phyloP scores from a whole-genome alignment of 2,113 vertebrate species.

The Stigmatopora nigra region DNA sequence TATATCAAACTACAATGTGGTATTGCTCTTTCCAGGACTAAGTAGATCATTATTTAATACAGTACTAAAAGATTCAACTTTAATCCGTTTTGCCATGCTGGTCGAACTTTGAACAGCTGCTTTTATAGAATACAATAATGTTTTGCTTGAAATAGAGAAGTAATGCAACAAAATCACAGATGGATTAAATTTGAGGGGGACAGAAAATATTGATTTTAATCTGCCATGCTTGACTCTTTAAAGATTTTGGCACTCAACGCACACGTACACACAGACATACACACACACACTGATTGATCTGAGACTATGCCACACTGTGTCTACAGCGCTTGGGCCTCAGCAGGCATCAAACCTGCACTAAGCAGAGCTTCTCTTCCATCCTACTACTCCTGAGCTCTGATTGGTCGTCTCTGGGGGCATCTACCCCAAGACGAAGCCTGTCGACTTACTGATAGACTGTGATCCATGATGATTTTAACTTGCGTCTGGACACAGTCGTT shows the following conservation, averaged over 20 bases:
- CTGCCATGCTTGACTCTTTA: constrained; percentile 57
- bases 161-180: constrained; percentile 33
- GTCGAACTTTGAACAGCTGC: not conserved
- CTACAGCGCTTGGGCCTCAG: constrained; percentile 38
- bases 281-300: constrained; percentile 15
- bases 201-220: constrained; percentile 54
- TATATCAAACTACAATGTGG: not conserved
- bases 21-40: not conserved
- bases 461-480: constrained; percentile 37
- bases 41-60: not conserved
- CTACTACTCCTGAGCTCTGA: constrained; percentile 40
- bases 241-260: constrained; percentile 45
- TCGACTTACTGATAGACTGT: constrained; percentile 45
- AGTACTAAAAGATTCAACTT: not conserved
- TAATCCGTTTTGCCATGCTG: not conserved
- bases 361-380: constrained; percentile 49
- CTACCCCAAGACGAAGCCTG: constrained; percentile 46
- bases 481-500: constrained; percentile 23
- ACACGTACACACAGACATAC: constrained; percentile 16
- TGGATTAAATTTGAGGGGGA: constrained; percentile 44
- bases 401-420: constrained; percentile 48
- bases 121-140: not conserved
- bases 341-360: constrained; percentile 60
- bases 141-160: constrained; percentile 27
- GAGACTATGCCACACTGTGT: constrained; percentile 30